phyloP scores from a whole-genome alignment of 2,797 vertebrate genomes.

The Enteromius viviparus region DNA sequence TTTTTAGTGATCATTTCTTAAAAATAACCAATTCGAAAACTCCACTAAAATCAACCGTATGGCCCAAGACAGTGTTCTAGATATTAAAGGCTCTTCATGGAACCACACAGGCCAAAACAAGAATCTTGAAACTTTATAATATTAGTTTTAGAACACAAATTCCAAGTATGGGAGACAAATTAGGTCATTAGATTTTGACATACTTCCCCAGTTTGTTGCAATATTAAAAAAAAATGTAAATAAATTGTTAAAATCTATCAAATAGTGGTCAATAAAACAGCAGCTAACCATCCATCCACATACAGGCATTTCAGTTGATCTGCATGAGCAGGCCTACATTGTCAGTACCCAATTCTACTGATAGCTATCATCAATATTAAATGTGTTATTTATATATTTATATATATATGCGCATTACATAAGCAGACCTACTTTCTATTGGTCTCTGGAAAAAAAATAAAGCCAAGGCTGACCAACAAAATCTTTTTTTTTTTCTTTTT shows the following conservation, averaged over 20 bases:
- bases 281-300: too few species aligned
- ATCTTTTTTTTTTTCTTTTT: too few species aligned
- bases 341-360: background rate
- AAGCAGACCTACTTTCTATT: background rate
- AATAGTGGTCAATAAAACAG: background rate
- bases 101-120: background rate
- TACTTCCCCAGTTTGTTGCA: background rate
- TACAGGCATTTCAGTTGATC: background rate
- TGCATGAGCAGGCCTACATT: background rate
- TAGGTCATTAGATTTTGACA: background rate
- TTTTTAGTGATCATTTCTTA: background rate
- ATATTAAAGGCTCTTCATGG: background rate
- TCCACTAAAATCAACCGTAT: background rate
- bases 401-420: background rate
- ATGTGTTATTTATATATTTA: too few species aligned
- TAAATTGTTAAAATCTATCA: background rate
- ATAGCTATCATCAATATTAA: background rate
- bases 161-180: background rate
- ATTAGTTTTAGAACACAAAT: background rate
- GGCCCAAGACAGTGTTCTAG: background rate
- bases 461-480: background rate
- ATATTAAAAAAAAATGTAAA: too few species aligned
- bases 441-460: background rate
- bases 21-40: background rate
- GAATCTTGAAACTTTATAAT: background rate